phyloP scores from a whole-genome alignment of 2,797 vertebrate species.

The Gila robusta region DNA sequence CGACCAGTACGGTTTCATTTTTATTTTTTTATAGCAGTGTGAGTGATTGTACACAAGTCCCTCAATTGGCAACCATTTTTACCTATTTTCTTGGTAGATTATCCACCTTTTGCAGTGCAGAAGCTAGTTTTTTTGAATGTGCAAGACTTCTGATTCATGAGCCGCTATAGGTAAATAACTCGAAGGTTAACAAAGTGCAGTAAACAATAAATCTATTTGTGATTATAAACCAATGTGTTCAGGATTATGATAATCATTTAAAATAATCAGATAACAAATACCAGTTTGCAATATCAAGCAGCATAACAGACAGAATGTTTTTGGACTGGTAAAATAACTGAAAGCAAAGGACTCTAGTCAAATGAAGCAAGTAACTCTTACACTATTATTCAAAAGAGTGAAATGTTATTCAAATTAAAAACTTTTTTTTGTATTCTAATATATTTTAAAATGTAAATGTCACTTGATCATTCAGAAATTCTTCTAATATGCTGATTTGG shows the following conservation, averaged over 20 bases:
- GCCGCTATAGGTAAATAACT: neutral
- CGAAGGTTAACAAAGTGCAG: neutral
- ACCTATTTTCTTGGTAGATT: neutral
- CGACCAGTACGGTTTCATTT: neutral
- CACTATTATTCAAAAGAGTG: neutral
- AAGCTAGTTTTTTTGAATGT: too few species aligned
- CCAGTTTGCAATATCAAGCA: neutral
- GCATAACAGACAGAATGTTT: neutral
- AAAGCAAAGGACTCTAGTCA: too few species aligned
- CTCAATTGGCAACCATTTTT: neutral
- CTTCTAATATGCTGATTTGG: neutral
- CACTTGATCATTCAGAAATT: neutral
- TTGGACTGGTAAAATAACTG: neutral
- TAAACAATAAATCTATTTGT: neutral
- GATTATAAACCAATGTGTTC: neutral
- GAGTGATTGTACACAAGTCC: neutral
- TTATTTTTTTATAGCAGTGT: neutral
- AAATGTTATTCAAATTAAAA: neutral
- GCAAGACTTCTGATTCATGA: too few species aligned
- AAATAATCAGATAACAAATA: neutral
- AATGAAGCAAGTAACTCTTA: neutral
- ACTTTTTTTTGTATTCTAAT: neutral
- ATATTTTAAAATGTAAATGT: neutral
- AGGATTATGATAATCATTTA: neutral
- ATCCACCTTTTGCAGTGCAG: neutral